Base-by-base conservation (phyloP, 2,113 vertebrate genomes). In the Nothocercus julius region DNA sequence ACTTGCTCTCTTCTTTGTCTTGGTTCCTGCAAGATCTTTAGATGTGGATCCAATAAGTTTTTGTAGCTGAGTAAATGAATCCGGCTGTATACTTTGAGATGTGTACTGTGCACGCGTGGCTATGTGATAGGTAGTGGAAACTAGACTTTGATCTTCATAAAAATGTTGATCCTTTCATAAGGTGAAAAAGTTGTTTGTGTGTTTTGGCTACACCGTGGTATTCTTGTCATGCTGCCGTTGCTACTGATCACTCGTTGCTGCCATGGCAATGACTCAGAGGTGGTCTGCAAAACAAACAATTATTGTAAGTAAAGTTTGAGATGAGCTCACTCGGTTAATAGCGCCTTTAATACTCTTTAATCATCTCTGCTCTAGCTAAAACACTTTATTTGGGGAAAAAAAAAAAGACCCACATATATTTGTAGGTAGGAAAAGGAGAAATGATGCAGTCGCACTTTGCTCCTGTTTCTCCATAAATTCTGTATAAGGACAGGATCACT, bases 31-130 rank as follows among this genome's bases (percentile, higher is more conserved):
- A 11, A 6, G 32, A 51, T 66, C 75, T n/a, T 24, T 38, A 47
- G 11, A 2, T 18, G 19, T 1, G 1, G 59, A 20, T 74, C 30
- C 28, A 69, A n/a, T 56, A 27, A 77, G 22, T 38, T 81, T 28
- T 36, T 69, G 3, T 51, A 42, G 17, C 34, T 25, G 58, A 76
- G 67, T 16, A 47, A 4, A 1, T 27, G 47, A 56, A 69, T 62
- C 27, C 44, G 56, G 9, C 28, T 17, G 0, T 40, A 3, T 36
- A 11, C 5, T 22, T 80, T 67, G 36, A 58, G 28, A 0, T 4
- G 2, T 53, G 25, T 59, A 2, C 38, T 82, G 17, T 56, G 19
- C 16, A 0, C 28, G 17, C 28, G 17, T 22, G 24, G 36, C 32
- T 54, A 36, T 36, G 17, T 1, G 11, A 25, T 10, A 38, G 21